Evolutionary conservation across 2,113 vertebrate genomes (phyloP), one percentile per base, ranked within the genome.

Genomic region (Hemiscyllium ocellatum): DNA sequence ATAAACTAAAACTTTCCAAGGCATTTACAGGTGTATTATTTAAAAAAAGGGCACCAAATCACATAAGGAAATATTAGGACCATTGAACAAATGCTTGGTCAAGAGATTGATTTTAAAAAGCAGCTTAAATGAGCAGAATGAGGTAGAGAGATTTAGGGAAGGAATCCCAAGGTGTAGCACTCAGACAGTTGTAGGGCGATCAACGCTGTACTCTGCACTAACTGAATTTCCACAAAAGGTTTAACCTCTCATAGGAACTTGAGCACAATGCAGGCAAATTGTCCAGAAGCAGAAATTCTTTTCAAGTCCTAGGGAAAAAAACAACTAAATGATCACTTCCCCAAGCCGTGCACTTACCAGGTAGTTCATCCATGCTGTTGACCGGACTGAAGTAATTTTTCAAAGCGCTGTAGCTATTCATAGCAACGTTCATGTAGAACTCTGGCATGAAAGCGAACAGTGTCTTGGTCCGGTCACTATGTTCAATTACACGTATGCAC

Each of bases 341-440:
- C 13, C 52, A 13, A 5, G 24, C 24, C 17, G 19, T 72, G 29
- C 69, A 22, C 93, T 97, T 96, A 99, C 99, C 99, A 97, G 98
- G 98, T 1, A 99, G 98, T 26, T 99, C 98, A 90, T 99, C 99
- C 98, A 99, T 99, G 98, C 97, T 97, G 97, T 99, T 98, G 42
- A 98, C 98, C 0, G 99, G 98, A 96, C 98, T 98, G 96, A 99
- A 99, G 97, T 99, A 99, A 97, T 99, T 99, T 97, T 99, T 99
- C 78, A 99, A 98, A 72, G 99, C 98, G 0, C 99, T 99, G 97
- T 99, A 99, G 94, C 98, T 99, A 96, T 99, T 99, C 98, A 99
- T 99, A 97, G 98, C 99, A 95, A 99, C 99, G 0, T 98, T 99
- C 97, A 99, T 98, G 98, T 99, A 99, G 98, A 99, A 99, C 97